Conservation (phyloP, 2,797 vertebrate genomes). For the Australoheros facetus region DNA sequence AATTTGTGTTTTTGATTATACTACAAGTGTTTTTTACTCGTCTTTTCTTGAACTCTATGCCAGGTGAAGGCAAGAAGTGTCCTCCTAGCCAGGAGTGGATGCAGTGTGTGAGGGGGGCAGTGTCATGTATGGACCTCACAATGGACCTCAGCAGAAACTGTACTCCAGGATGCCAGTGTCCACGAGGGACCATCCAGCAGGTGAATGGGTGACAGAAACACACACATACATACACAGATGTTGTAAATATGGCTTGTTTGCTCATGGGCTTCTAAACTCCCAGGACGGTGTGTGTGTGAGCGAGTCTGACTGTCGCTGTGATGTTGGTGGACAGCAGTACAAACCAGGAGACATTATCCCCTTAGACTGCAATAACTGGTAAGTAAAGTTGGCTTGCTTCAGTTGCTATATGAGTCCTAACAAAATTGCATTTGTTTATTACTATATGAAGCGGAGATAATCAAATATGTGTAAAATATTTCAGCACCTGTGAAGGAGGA, state of each 20-base stretch:
- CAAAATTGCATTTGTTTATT: not conserved
- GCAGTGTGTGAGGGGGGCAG: slow-evolving; percentile 75
- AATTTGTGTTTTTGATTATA: accelerated
- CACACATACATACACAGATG: not conserved
- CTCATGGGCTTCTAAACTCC: not conserved
- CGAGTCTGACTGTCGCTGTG: slow-evolving; percentile 80
- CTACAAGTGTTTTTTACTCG: accelerated
- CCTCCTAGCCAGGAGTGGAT: slow-evolving; percentile 81
- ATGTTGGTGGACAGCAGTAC: slow-evolving; percentile 74
- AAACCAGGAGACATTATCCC: slow-evolving; percentile 73
- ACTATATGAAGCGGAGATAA: not conserved
- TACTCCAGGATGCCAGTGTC: slow-evolving; percentile 86
- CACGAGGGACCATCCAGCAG: slow-evolving; percentile 74
- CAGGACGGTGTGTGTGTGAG: slow-evolving; percentile 84
- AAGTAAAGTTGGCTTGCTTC: not conserved
- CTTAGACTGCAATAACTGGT: slow-evolving; percentile 87
- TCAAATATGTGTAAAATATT: not conserved
- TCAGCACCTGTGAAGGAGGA: slow-evolving; percentile 85
- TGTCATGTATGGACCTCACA: slow-evolving; percentile 83
- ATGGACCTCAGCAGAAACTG: slow-evolving; percentile 69
- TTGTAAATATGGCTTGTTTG: not conserved
- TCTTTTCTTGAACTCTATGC: not conserved
- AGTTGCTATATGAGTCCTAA: not conserved
- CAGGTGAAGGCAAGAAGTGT: slow-evolving; percentile 78
- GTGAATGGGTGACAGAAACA: slow-evolving; percentile 48